A percentile compares a stretch with the other conserved stretches of the same genome.
These are phyloP conservation scores for Dryadula phaetusa DNA, from an alignment of 2,888 invertebrate genomes.

Conservation along the genomic window DNA sequence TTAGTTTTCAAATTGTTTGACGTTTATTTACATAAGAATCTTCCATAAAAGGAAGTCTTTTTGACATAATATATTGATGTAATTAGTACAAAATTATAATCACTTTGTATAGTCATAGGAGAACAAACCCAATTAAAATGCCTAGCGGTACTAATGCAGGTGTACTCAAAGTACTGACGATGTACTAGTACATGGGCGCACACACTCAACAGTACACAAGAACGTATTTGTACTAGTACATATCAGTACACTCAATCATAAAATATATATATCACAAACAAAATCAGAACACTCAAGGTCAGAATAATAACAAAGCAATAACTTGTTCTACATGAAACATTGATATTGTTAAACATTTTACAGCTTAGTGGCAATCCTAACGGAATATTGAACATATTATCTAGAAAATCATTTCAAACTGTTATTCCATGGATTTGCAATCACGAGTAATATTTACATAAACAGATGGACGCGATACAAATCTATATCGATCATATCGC, in stretches of 20 bases:
- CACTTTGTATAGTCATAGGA: too few relatives aligned
- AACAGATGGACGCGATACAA: slow-evolving; percentile 40
- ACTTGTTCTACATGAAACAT: not conserved
- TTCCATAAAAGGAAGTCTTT: not conserved
- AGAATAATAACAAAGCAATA: not conserved
- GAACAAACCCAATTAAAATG: too few relatives aligned
- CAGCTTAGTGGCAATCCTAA: slow-evolving; percentile 14
- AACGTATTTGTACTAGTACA: too few relatives aligned
- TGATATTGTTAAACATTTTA: slow-evolving; percentile 19
- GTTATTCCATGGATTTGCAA: slow-evolving; percentile 42
- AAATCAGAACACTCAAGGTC: not conserved
- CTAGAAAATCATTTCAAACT: slow-evolving; percentile 21
- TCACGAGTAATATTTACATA: slow-evolving; percentile 50
- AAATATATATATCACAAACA: too few relatives aligned
- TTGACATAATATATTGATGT: not conserved
- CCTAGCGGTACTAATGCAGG: too few relatives aligned
- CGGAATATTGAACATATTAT: slow-evolving; percentile 19
- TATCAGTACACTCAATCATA: too few relatives aligned
- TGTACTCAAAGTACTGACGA: too few relatives aligned
- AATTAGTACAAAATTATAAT: too few relatives aligned
- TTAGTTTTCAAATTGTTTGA: slow-evolving; percentile 14
- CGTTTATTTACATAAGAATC: not conserved
- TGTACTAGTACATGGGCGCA: too few relatives aligned
- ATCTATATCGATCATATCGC: slow-evolving; percentile 40
- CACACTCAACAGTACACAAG: too few relatives aligned